Conservation (phyloP, 2,797 vertebrate species). For the Pipistrellus pygmaeus region DNA sequence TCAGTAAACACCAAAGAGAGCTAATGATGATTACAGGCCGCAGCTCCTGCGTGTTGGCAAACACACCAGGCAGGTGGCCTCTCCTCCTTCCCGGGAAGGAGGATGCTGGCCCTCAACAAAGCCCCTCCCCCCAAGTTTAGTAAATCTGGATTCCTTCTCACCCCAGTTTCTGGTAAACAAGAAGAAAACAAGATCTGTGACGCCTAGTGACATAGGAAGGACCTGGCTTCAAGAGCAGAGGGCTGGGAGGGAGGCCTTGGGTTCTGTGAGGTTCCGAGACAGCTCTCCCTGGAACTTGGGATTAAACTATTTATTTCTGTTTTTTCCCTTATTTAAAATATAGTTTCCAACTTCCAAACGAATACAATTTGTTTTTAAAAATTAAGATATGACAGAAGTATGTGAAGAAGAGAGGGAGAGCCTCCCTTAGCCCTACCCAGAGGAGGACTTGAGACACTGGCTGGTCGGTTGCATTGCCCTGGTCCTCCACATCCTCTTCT, state of each 20-base stretch:
- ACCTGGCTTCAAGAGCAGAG: not conserved
- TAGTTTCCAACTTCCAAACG: not conserved
- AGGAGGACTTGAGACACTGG: not conserved
- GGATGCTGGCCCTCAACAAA: not conserved
- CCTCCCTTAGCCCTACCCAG: not conserved
- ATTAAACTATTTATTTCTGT: not conserved
- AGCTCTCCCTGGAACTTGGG: not conserved
- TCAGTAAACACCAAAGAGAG: slow-evolving; percentile 85
- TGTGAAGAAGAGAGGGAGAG: not conserved
- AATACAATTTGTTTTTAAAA: not conserved
- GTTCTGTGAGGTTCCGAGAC: not conserved
- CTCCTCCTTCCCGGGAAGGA: slow-evolving; percentile 66
- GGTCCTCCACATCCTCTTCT: not conserved
- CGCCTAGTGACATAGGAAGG: not conserved
- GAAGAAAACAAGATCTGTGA: not conserved
- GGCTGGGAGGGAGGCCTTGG: not conserved
- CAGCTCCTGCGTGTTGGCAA: slow-evolving; percentile 80
- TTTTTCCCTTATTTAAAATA: not conserved
- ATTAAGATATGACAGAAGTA: not conserved
- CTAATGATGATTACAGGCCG: slow-evolving; percentile 84
- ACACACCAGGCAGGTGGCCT: slow-evolving; percentile 82
- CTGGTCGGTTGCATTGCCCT: accelerated
- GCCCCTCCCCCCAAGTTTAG: not conserved
- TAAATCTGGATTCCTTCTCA: not conserved
- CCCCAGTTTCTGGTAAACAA: not conserved